Evolutionary conservation across 1,140 invertebrate species (phyloP).

Genomic region (Euglossa dilemma): DNA sequence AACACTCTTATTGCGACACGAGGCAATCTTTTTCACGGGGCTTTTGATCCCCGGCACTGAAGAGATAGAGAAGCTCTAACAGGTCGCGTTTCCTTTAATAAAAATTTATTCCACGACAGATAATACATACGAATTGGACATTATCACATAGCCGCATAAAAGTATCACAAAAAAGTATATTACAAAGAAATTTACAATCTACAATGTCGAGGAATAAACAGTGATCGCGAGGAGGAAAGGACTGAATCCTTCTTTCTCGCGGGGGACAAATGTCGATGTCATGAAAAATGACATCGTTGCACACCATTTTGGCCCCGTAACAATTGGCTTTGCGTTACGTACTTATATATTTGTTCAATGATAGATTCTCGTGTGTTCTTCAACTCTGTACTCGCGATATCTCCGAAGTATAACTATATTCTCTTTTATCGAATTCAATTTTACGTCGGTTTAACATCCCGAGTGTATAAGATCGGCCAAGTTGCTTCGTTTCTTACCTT

Average conservation of each 20-base stretch:
- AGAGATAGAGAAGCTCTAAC: neutral
- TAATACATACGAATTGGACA: constrained; percentile 49
- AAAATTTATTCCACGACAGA: constrained; percentile 51
- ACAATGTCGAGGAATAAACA: constrained; percentile 13
- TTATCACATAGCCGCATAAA: constrained; percentile 41
- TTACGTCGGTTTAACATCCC: neutral
- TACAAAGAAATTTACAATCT: constrained; percentile 60
- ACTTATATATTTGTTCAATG: constrained; percentile 1
- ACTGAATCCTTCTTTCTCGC: neutral
- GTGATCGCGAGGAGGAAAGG: neutral
- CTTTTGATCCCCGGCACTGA: constrained; percentile 12
- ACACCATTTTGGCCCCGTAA: constrained; percentile 11
- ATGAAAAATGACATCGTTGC: neutral
- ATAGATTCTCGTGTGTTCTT: neutral
- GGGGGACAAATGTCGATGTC: neutral
- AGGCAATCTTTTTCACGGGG: constrained; percentile 23
- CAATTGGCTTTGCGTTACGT: neutral
- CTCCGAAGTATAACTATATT: neutral
- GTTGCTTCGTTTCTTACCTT: neutral
- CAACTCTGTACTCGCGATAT: constrained; percentile 9
- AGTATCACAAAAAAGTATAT: constrained; percentile 48
- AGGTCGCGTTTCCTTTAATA: constrained; percentile 32
- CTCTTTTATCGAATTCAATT: neutral
- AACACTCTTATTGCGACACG: neutral
- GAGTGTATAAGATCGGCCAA: neutral